Percentiles rank a stretch among this genome's conserved stretches.
phyloP scores from a whole-genome alignment of 1,140 invertebrate genomes.

The Macrobrachium nipponense region DNA sequence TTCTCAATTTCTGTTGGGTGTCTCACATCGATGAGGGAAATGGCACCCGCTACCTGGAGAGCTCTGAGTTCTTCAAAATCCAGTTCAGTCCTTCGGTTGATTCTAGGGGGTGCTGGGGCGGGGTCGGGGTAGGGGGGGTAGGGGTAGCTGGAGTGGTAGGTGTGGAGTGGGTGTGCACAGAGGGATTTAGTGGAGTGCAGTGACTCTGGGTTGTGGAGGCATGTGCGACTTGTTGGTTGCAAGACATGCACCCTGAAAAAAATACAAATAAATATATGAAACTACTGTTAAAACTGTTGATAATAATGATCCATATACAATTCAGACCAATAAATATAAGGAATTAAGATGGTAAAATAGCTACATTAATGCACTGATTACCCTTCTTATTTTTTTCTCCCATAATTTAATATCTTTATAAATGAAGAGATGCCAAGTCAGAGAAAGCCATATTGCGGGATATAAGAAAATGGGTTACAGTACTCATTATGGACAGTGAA shows the following conservation, averaged over 20 bases:
- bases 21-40: constrained; percentile 47
- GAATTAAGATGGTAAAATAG: too few relatives aligned
- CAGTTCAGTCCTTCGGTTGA: constrained; percentile 51
- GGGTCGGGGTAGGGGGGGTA: constrained; percentile 1
- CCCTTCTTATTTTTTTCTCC: too few relatives aligned
- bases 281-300: too few relatives aligned
- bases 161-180: not conserved
- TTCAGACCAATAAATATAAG: too few relatives aligned
- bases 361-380: too few relatives aligned
- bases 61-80: constrained; percentile 44
- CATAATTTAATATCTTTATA: too few relatives aligned
- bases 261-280: not conserved
- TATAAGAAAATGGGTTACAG: too few relatives aligned
- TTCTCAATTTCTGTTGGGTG: constrained; percentile 31
- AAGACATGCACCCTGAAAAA: constrained; percentile 37
- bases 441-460: too few relatives aligned
- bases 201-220: constrained; percentile 1
- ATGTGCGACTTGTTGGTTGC: constrained; percentile 41
- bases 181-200: not conserved
- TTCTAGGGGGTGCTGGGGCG: not conserved
- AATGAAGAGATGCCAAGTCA: too few relatives aligned
- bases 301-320: too few relatives aligned
- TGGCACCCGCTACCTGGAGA: constrained; percentile 42
- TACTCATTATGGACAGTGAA: too few relatives aligned
- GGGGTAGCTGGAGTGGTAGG: not conserved